Conservation (phyloP, 2,113 vertebrate genomes). For the Thomomys bottae region DNA sequence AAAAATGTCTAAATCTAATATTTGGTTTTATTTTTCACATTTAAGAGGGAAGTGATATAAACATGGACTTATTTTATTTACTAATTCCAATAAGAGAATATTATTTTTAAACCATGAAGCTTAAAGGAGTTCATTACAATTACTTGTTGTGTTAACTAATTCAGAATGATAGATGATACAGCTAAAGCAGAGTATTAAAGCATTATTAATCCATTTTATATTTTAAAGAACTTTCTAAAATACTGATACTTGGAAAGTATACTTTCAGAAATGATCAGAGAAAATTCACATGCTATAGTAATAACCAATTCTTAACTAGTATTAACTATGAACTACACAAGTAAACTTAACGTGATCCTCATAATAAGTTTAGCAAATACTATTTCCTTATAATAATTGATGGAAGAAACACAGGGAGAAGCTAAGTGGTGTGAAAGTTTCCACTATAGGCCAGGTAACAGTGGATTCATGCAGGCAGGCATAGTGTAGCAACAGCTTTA, state of each 20-base stretch:
- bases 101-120: background rate
- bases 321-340: slow-evolving; percentile 29
- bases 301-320: background rate
- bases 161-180: slow-evolving; percentile 21
- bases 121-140: slow-evolving; percentile 4
- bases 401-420: slow-evolving; percentile 5
- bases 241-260: slow-evolving; percentile 21
- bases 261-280: slow-evolving; percentile 1
- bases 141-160: slow-evolving; percentile 21
- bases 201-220: background rate
- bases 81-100: slow-evolving; percentile 44
- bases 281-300: background rate
- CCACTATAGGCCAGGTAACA: background rate
- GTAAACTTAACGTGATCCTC: slow-evolving; percentile 26
- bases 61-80: slow-evolving; percentile 3
- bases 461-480: background rate
- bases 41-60: background rate
- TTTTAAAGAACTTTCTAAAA: background rate
- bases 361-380: slow-evolving; percentile 25
- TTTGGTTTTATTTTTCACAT: slow-evolving; percentile 42
- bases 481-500: background rate
- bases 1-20: slow-evolving; percentile 31
- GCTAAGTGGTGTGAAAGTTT: background rate
- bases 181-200: slow-evolving; percentile 21
- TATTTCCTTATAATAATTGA: background rate